Conservation (phyloP, 2,888 invertebrate genomes). For the Athrips mouffetella region DNA sequence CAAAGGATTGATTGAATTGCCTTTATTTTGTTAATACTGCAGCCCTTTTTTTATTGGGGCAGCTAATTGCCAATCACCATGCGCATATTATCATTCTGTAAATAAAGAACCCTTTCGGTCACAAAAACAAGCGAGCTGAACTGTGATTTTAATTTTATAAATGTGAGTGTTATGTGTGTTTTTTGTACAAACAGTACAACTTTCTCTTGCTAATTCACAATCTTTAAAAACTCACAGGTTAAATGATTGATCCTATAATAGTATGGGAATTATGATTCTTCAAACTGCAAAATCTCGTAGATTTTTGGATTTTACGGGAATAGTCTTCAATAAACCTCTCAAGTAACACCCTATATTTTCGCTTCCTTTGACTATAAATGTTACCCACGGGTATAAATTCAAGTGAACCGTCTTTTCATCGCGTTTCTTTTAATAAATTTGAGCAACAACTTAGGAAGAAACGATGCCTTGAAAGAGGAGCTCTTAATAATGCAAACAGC, state of each 20-base stretch:
- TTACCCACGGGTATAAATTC: too few relatives aligned
- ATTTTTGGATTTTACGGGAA: too few relatives aligned
- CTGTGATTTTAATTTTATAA: neutral
- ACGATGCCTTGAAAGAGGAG: neutral
- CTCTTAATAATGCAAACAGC: slow-evolving; percentile 26
- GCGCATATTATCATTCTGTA: neutral
- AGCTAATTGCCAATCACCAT: slow-evolving; percentile 15
- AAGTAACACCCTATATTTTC: too few relatives aligned
- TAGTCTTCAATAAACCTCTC: too few relatives aligned
- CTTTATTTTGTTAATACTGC: slow-evolving; percentile 29
- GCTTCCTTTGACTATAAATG: too few relatives aligned
- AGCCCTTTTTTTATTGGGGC: slow-evolving; percentile 23
- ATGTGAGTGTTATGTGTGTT: too few relatives aligned
- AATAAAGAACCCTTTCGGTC: slow-evolving; percentile 1
- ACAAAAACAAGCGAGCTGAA: slow-evolving; percentile 1
- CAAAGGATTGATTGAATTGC: slow-evolving; percentile 29
- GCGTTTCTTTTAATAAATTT: neutral
- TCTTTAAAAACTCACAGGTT: too few relatives aligned
- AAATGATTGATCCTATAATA: too few relatives aligned
- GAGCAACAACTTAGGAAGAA: neutral
- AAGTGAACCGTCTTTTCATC: neutral
- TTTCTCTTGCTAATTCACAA: too few relatives aligned
- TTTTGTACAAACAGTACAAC: too few relatives aligned
- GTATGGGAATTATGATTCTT: too few relatives aligned
- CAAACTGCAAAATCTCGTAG: too few relatives aligned